Base-by-base conservation (phyloP, 2,888 invertebrate species). In the Sinohyriopsis cumingii region DNA sequence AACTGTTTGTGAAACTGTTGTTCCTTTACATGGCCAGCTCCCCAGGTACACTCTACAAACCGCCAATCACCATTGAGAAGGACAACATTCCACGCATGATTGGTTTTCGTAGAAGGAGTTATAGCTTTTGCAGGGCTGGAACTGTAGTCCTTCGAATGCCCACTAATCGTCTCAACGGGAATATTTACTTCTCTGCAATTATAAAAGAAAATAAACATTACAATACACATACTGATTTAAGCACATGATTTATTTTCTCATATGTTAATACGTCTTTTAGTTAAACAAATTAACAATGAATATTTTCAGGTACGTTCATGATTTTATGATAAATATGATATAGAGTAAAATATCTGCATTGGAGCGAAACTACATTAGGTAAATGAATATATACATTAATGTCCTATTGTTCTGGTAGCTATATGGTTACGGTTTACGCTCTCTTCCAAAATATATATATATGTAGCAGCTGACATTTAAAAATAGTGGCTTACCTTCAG, bases 1-100 rank as follows among this genome's bases (percentile, higher is more conserved):
- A 63, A 63, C 9, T 28, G 20, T 59, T 55, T 70, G 24, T 67
- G n/a, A 54, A 57, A 71, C 20, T 57, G 24, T 2, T 33, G 24
- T 3, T 20, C 22, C 3, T 59, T 55, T n/a, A 71, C n/a, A 45
- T 63, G 19, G 6, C 71, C 67, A 1, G 67, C 63, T 62, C 71
- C 71, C 71, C 71, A 71, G 1, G 71, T 71, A n/a, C 71, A 71
- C 54, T 71, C 71, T 19, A 71, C 59, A 22, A 71, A 71, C n/a
- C 63, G 45, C 71, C 71, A 71, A 22, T 63, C 45, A 5, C 53
- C 55, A 7, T 59, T 59, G 2, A 63, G 1, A 20, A 22, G 55
- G 12, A 71, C 67, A 5, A 55, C 67, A 63, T 71, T 71, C 71
- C 71, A 71, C 9, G 67, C 67, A 59, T 71, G 71, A 33, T 67